Base-by-base conservation (phyloP, 1,140 invertebrate genomes). In the Cherax destructor region DNA sequence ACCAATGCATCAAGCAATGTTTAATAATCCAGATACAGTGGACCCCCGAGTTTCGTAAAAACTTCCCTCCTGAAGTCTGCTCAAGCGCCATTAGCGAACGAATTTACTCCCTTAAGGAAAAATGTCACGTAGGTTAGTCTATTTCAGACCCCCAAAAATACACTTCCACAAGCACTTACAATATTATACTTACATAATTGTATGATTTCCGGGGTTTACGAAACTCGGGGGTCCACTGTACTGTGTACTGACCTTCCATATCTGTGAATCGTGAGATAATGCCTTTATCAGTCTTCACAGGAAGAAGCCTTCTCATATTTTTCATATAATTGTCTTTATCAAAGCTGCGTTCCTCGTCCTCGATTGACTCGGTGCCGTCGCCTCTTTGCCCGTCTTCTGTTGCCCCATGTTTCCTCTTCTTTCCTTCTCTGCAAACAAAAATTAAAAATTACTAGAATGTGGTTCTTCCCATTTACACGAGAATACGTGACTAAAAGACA, bases 251-350 rank as follows among this genome's bases (percentile, higher is more conserved):
- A 80, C 76, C 78, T 69, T 88, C 24, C 11, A 79, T 24, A 16
- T 80, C 61, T 18, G 7, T 80, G 61, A 49, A 79, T 80, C 76
- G 80, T 50, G 47, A 49, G 50, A 86, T 59, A 52, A 86, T 77
- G 72, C 84, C 84, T 52, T 52, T 13, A 9, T 86, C 74, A 30
- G 84, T 77, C 74, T 86, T 86, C 47, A 21, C n/a, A 4, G 84
- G 84, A 21, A 86, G 84, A 9, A 86, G 72, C n/a, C 9, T 9
- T 49, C 24, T 86, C 69, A 77, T 76, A 9, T 86, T 77, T 24
- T 77, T 52, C 49, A 21, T 69, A 4, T 56, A 9, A 24, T 5
- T 65, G 13, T 76, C 24, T 69, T 76, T 30, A 9, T 86, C 84
- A 86, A 86, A 86, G 52, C 59, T 50, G 4, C 74, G 69, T 18